Evolutionary conservation across 2,113 vertebrate genomes (phyloP).

Genomic region (Empidonax alnorum): DNA sequence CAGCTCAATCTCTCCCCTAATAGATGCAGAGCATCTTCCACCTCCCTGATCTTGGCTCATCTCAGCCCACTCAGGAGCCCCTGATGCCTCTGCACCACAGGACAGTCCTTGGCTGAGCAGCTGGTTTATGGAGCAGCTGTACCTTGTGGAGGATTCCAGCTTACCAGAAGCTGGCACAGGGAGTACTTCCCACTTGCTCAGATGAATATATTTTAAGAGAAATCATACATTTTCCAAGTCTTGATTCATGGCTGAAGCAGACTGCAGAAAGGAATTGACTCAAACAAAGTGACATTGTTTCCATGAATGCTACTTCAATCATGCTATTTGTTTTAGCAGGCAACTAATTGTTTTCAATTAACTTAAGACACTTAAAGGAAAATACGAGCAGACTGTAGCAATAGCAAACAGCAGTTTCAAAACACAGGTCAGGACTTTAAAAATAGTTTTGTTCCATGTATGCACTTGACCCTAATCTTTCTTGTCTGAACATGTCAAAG

Average conservation of each 20-base stretch:
- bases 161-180: neutral
- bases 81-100: neutral
- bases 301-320: neutral
- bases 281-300: neutral
- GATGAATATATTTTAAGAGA: neutral
- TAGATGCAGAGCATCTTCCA: accelerated
- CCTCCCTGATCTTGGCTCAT: neutral
- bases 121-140: neutral
- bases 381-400: neutral
- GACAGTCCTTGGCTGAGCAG: neutral
- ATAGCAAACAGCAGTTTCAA: neutral
- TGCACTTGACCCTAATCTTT: slow-evolving; percentile 19
- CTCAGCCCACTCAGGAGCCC: neutral
- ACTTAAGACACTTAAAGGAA: neutral
- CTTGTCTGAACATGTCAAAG: neutral
- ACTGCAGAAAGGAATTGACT: neutral
- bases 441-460: neutral
- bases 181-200: neutral
- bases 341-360: neutral
- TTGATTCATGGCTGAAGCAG: neutral
- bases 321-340: neutral
- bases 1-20: neutral
- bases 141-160: neutral
- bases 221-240: neutral
- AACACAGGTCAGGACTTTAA: neutral